Base-by-base conservation (phyloP, 2,888 invertebrate species). In the Schrankia costaestrigalis region DNA sequence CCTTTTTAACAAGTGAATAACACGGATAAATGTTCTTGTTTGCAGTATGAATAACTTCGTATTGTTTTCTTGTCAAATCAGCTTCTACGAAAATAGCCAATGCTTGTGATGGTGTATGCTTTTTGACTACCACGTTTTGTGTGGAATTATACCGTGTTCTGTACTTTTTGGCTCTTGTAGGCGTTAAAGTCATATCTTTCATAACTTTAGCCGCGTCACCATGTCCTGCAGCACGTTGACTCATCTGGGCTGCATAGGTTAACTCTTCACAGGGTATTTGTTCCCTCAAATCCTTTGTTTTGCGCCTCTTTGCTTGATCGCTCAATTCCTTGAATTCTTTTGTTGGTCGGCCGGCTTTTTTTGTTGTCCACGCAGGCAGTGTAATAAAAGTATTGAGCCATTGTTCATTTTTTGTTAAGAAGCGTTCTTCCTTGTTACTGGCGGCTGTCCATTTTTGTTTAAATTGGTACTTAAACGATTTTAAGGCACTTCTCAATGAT, bases 31-130 rank as follows among this genome's bases (percentile, higher is more conserved):
- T 14, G 9, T 14, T 10, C 10, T 26, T 26, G 4, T 11, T 26
- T 3, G 4, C 26, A n/a, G 14, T 4, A 10, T 2, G 22, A 10
- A 22, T 3, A 6, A 21, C 3, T 10, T 2, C 22, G 9, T 10
- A 22, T n/a, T 22, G 22, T 9, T 10, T 22, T 10, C 9, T 6
- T 2, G 35, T 36, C 4, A 36, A 36, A 21, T 31, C 19, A 25
- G 26, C 26, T 18, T 36, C 35, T 24, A 31, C 15, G 22, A 31
- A 36, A 18, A 36, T 11, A 26, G 26, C 14, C 21, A 36, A 36
- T 13, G 30, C 30, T 31, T 28, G 14, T 18, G 4, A 4, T 11
- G 31, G 26, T 9, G 26, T 21, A 24, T 31, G 26, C 22, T 36
- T 36, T 19, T 31, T 31, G 9, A 12, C 18, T 15, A 14, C 23